Conservation (phyloP, 1,140 invertebrate species). For the Atta colombica region DNA sequence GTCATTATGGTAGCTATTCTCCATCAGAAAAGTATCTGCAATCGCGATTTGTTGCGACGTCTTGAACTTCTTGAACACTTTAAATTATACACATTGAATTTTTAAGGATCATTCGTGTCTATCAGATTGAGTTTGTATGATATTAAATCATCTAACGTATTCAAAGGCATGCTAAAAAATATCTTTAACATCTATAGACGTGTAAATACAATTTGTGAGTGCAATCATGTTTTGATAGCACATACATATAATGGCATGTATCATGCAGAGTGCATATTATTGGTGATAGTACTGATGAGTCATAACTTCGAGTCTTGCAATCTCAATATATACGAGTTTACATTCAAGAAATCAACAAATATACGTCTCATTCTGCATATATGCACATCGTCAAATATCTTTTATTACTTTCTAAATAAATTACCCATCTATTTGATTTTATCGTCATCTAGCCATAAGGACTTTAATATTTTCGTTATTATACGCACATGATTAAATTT, state of each 20-base stretch:
- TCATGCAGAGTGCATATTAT: background rate
- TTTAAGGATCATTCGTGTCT: background rate
- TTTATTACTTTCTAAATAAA: slow-evolving; percentile 4
- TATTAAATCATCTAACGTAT: background rate
- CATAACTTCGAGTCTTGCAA: background rate
- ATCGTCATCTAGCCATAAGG: background rate
- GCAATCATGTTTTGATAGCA: slow-evolving; percentile 1
- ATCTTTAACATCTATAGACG: background rate
- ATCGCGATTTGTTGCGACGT: background rate
- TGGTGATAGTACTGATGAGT: background rate
- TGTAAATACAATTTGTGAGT: background rate
- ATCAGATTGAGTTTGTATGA: background rate
- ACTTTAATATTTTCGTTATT: background rate
- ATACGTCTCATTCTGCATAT: background rate
- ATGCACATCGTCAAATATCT: background rate
- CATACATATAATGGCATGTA: background rate
- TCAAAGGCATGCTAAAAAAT: background rate
- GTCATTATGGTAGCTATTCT: background rate
- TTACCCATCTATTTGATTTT: background rate
- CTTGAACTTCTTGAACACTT: background rate
- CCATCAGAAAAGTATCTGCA: background rate
- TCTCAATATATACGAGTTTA: too few species aligned
- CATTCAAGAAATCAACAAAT: slow-evolving; percentile 1
- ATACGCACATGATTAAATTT: too few species aligned
- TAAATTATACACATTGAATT: slow-evolving; percentile 1